Base-by-base conservation (phyloP, 1,140 invertebrate species). In the Subanguina moxae region DNA sequence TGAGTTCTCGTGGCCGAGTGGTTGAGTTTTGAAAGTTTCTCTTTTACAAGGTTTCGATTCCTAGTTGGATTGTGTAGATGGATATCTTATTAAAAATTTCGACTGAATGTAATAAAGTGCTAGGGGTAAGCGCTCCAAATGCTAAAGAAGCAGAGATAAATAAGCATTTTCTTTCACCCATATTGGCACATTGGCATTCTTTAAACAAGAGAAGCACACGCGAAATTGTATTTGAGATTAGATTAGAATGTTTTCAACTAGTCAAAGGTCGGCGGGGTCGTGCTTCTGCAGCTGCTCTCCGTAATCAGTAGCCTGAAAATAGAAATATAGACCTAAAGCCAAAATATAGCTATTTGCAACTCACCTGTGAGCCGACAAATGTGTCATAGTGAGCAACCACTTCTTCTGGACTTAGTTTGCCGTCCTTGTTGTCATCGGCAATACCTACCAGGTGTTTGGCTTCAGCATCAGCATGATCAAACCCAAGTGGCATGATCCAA, bases 401-500 rank as follows among this genome's bases (percentile, higher is more conserved):
- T 86, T 99, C 95, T 7, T 89, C 88, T 83, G 92, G 93, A 1
- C 89, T 91, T 7, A 99, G 85, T 81, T 90, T 89, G 70, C 91
- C 89, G 85, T 98, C 94, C 1, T 89, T 88, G 85, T 98, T 89
- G 0, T 86, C 83, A 84, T 99, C 95, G 1, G 94, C 90, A 83
- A 94, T 91, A 82, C 90, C 90, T 69, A 98, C 89, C n/a, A 99
- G 86, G 86, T 99, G 95, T 64, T 90, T 88, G 0, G 94, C 89
- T 85, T 99, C 95, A 0, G 92, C 92, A 75, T 93, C 90, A 15
- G 93, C 91, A 84, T 97, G 93, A 85, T 98, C 93, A 84, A 93
- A 97, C 83, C 96, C 92, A 9, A 89, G 86, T 0, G 95, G 95
- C 67, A 94, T 89, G 70, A 98, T 94, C 95, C 95, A 98, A 43